Conservation (phyloP, 1,140 invertebrate genomes). For the Bombus sibiricus region DNA sequence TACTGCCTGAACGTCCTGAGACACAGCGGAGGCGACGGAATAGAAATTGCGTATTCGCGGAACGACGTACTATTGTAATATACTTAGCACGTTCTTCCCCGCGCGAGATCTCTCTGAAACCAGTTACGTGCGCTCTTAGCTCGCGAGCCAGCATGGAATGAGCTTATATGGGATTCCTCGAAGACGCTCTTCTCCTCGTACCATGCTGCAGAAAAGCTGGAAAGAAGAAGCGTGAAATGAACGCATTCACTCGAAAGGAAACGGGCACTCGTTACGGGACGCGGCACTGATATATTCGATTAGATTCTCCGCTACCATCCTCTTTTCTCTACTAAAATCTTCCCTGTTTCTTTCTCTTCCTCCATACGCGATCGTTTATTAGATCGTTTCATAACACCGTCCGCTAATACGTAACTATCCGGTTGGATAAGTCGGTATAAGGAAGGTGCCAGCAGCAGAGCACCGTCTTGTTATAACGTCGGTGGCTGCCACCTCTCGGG, state of each 20-base stretch:
- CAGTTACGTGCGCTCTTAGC: conserved; percentile 27
- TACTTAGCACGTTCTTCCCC: conserved; percentile 36
- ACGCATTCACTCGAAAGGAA: conserved; percentile 31
- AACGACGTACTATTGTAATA: conserved; percentile 34
- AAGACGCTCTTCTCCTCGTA: background rate
- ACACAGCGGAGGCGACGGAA: background rate
- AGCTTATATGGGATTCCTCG: conserved; percentile 29
- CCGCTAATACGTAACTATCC: conserved; percentile 52
- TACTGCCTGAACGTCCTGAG: background rate
- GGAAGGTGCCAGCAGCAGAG: conserved; percentile 23
- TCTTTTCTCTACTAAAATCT: too few relatives aligned
- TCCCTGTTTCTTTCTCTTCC: background rate
- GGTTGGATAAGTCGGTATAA: conserved; percentile 15
- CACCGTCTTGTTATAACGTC: conserved; percentile 41
- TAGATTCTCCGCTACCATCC: conserved; percentile 2
- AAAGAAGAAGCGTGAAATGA: conserved; percentile 32
- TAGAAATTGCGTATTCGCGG: conserved; percentile 39
- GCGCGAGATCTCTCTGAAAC: background rate
- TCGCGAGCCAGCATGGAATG: background rate
- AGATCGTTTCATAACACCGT: conserved; percentile 50
- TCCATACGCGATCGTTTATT: conserved; percentile 45
- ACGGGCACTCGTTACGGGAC: conserved; percentile 39
- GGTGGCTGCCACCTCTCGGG: background rate
- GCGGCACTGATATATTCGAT: conserved; percentile 37
- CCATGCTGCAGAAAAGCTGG: background rate